These are phyloP conservation scores for Amazona guildingii DNA, from an alignment of 2,113 vertebrate genomes.

Conservation along the genomic window DNA sequence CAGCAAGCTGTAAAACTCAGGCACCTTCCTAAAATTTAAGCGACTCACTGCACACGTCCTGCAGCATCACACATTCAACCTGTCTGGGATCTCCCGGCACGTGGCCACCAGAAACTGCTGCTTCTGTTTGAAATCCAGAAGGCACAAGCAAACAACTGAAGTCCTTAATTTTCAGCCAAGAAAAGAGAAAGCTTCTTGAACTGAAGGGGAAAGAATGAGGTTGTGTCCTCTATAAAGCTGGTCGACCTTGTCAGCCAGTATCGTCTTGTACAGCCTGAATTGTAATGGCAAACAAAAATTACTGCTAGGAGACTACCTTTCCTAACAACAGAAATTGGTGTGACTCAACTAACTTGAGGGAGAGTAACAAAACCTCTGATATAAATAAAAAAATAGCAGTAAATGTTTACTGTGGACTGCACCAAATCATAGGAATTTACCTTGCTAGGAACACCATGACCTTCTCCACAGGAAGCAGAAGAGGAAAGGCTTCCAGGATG, in stretches of 20 bases:
- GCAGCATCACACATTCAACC: neutral
- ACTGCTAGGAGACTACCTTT: neutral
- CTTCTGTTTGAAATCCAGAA: constrained; percentile 24
- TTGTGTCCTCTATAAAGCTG: neutral
- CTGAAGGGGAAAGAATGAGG: neutral
- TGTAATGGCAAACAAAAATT: neutral
- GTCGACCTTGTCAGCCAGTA: neutral
- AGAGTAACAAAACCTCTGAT: neutral
- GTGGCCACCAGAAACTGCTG: neutral
- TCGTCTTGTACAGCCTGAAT: neutral
- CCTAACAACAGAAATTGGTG: neutral
- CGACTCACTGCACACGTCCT: neutral
- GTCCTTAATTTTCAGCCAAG: neutral
- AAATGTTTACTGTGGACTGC: neutral
- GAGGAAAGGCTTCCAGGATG: neutral
- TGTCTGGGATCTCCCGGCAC: neutral
- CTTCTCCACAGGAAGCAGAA: neutral
- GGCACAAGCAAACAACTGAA: constrained; percentile 11
- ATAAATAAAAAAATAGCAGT: neutral
- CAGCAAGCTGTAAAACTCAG: neutral
- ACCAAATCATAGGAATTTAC: neutral
- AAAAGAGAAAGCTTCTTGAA: neutral
- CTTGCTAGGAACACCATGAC: neutral
- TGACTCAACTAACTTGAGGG: neutral
- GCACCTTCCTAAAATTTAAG: neutral